phyloP scores from a whole-genome alignment of 2,888 invertebrate species.

The Alcis repandata region DNA sequence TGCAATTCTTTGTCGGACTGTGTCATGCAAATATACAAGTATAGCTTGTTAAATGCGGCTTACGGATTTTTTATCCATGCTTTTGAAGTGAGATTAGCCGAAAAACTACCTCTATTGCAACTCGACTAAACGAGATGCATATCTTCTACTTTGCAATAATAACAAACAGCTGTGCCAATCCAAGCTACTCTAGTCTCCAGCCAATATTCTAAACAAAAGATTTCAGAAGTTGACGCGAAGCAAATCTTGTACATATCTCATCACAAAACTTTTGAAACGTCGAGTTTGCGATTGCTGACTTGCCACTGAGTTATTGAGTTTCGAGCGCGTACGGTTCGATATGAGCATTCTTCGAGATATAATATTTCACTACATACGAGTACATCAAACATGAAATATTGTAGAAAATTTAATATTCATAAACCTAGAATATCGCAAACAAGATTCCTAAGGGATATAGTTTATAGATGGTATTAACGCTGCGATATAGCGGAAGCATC shows the following conservation, averaged over 20 bases:
- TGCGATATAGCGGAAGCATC: constrained; percentile 27
- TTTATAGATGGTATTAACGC: constrained; percentile 29
- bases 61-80: constrained; percentile 20
- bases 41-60: constrained; percentile 6
- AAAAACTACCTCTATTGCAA: constrained; percentile 20
- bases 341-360: constrained; percentile 46
- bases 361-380: constrained; percentile 22
- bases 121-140: constrained; percentile 5
- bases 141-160: constrained; percentile 15
- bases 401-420: constrained; percentile 41
- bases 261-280: constrained; percentile 57
- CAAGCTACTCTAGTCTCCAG: constrained; percentile 20
- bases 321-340: constrained; percentile 48
- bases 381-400: constrained; percentile 39
- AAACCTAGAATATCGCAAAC: constrained; percentile 33
- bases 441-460: constrained; percentile 29
- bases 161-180: constrained; percentile 7
- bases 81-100: constrained; percentile 20
- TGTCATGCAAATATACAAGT: not conserved
- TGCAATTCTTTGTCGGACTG: not conserved
- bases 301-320: constrained; percentile 55
- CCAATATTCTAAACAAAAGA: constrained; percentile 43
- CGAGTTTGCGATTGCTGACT: constrained; percentile 54
- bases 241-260: constrained; percentile 54
- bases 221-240: constrained; percentile 39